Evolutionary conservation across 2,113 vertebrate genomes (phyloP).

Genomic region (Oreochromis niloticus): DNA sequence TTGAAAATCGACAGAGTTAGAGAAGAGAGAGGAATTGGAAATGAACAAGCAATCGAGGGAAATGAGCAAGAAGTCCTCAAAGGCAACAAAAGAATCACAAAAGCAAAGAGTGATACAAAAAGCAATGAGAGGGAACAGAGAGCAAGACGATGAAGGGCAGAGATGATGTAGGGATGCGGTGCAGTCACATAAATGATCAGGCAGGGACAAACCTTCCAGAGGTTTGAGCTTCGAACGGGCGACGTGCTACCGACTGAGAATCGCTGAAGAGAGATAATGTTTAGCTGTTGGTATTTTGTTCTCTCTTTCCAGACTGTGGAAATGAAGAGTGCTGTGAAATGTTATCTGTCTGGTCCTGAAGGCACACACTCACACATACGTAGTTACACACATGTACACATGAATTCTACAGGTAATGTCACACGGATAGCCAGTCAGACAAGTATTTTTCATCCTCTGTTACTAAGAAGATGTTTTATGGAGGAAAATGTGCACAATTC

Average conservation of each 20-base stretch:
- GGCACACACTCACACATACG: not conserved
- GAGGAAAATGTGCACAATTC: not conserved
- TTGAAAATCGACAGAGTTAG: not conserved
- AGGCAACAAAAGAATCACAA: not conserved
- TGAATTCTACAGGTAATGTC: constrained; percentile 29
- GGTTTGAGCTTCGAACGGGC: not conserved
- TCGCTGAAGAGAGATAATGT: constrained; percentile 20
- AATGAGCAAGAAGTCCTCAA: not conserved
- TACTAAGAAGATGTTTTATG: constrained; percentile 25
- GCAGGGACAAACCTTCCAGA: not conserved
- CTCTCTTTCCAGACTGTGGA: constrained; percentile 6
- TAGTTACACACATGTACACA: not conserved
- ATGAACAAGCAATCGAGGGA: not conserved
- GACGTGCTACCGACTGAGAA: not conserved
- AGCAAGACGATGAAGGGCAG: not conserved
- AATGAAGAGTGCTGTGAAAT: constrained; percentile 37
- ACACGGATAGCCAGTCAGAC: constrained; percentile 6
- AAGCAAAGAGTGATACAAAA: not conserved
- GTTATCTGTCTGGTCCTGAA: constrained; percentile 39
- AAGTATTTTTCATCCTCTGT: constrained; percentile 43
- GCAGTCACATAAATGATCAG: not conserved
- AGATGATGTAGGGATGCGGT: not conserved
- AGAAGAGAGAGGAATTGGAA: not conserved
- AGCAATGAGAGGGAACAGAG: not conserved
- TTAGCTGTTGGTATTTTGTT: constrained; percentile 23